These are phyloP conservation scores for Tapirus terrestris DNA, from an alignment of 2,113 vertebrate genomes.

Conservation along the genomic window DNA sequence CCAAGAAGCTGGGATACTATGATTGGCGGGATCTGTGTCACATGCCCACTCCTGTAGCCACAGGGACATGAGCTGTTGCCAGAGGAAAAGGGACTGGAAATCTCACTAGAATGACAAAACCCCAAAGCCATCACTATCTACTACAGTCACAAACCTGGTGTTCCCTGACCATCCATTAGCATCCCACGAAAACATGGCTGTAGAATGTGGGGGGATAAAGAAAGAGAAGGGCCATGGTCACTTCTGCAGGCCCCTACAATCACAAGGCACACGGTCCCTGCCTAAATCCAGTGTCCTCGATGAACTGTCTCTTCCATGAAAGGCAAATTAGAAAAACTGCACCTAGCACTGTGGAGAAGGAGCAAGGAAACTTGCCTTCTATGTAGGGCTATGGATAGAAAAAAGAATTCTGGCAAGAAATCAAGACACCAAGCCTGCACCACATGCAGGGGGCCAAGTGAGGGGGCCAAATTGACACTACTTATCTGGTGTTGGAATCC, in stretches of 20 bases:
- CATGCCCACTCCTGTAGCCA: not conserved
- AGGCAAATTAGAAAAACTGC: slow-evolving; percentile 6
- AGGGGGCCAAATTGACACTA: not conserved
- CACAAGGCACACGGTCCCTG: not conserved
- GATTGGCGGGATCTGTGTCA: not conserved
- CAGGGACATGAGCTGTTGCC: not conserved
- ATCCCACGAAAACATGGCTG: not conserved
- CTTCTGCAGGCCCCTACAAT: not conserved
- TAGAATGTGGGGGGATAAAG: not conserved
- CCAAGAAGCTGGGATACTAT: not conserved
- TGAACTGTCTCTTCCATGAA: not conserved
- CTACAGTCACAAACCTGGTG: not conserved
- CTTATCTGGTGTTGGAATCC: not conserved
- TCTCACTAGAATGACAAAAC: not conserved
- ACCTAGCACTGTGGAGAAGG: not conserved
- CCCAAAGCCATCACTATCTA: not conserved
- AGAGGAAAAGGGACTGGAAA: not conserved
- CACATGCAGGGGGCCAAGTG: not conserved
- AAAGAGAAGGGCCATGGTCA: not conserved
- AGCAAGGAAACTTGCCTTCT: not conserved
- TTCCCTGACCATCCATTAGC: not conserved
- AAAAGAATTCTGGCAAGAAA: slow-evolving; percentile 28
- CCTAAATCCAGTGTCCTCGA: not conserved
- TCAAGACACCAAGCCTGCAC: not conserved
- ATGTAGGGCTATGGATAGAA: not conserved